Percentiles rank a stretch among this genome's conserved stretches.
phyloP scores from a whole-genome alignment of 2,888 invertebrate species.

The Proisotoma minuta region DNA sequence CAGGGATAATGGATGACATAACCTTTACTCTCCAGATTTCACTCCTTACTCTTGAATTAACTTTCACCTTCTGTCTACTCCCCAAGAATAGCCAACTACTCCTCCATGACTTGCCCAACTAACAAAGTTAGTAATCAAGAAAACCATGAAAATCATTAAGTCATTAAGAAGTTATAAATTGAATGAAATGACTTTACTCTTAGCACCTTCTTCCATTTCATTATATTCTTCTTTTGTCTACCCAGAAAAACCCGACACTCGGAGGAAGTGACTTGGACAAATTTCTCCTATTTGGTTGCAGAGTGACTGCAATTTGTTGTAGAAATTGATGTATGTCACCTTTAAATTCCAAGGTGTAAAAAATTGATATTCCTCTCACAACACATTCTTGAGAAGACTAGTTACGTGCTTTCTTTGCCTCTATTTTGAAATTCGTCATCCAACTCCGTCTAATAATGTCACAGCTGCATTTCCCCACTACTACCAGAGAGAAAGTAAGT shows the following conservation, averaged over 20 bases:
- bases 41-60: neutral
- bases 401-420: slow-evolving; percentile 11
- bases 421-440: slow-evolving; percentile 5
- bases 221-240: too few species aligned
- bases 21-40: neutral
- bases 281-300: too few species aligned
- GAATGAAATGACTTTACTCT: neutral
- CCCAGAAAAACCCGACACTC: too few species aligned
- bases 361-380: slow-evolving; percentile 13
- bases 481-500: neutral
- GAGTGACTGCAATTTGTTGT: too few species aligned
- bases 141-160: neutral
- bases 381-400: neutral
- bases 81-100: too few species aligned
- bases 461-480: slow-evolving; percentile 9
- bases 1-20: neutral
- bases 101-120: too few species aligned
- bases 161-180: neutral
- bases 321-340: slow-evolving; percentile 12
- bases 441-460: slow-evolving; percentile 12
- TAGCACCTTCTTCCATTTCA: neutral
- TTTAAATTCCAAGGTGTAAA: slow-evolving; percentile 19
- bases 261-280: too few species aligned
- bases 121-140: too few species aligned
- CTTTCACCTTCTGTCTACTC: neutral